Evolutionary conservation across 2,113 vertebrate genomes (phyloP), one percentile per base, ranked within the genome.

Genomic region (Ancistrus triradiatus): DNA sequence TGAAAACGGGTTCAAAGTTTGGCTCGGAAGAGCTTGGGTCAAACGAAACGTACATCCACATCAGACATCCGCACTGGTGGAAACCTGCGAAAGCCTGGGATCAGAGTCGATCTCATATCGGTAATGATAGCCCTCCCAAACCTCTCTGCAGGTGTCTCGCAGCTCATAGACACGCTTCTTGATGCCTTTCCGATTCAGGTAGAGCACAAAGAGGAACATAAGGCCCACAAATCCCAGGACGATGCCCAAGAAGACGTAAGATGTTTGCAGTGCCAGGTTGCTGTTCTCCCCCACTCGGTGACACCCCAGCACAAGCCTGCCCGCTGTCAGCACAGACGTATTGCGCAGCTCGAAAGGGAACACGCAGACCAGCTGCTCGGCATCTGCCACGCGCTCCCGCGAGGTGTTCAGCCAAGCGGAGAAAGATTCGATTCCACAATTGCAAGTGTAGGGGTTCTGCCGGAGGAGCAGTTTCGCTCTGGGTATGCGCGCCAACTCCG

Each of bases 151-250:
- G 51, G 89, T 79, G 1, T 90, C 87, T 1, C 89, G 80, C 76
- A 83, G 31, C 48, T 88, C 83, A 1, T 84, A 80, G 65, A 85
- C 62, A 18, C 89, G 83, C 46, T 81, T 87, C 74, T 91, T 90
- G 69, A 91, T 90, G 51, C 86, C 89, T 68, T 78, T 84, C n/a
- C 87, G 84, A 75, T 91, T 91, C 24, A 90, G 85, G 59, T 90
- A 91, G 3, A 91, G 88, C 5, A 90, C 89, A 6, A 90, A 86
- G 14, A 91, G 86, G 70, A 91, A 91, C 68, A 89, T 72, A 17
- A 90, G 74, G 2, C 88, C 86, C 0, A 91, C 75, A 24, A 91
- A 78, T 13, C 88, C 89, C 38, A 91, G 76, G 21, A 90, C 87
- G 0, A 88, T 57, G 0, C 88, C 85, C 44, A 91, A 62, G 63